Conservation (phyloP, 2,797 vertebrate genomes). For the Borostomias antarcticus region DNA sequence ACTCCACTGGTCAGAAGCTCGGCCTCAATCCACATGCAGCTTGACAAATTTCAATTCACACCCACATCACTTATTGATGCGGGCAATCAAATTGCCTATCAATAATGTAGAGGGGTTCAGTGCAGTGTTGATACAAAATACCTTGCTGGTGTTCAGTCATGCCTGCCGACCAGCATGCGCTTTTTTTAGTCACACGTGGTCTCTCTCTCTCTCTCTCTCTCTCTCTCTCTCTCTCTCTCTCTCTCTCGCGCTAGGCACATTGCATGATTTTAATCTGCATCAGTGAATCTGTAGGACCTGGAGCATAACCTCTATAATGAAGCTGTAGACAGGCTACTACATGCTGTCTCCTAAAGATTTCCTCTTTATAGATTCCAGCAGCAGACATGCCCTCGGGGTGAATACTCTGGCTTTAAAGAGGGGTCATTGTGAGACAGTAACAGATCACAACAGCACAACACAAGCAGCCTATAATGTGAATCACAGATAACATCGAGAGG, state of each 20-base stretch:
- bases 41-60: slow-evolving; percentile 72
- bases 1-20: slow-evolving; percentile 26
- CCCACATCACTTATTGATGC: slow-evolving; percentile 74
- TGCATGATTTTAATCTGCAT: slow-evolving; percentile 52
- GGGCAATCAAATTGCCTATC: slow-evolving; percentile 74
- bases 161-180: slow-evolving; percentile 64
- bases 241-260: slow-evolving; percentile 10
- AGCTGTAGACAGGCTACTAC: slow-evolving; percentile 39
- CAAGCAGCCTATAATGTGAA: neutral
- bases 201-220: neutral
- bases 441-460: too few relatives aligned
- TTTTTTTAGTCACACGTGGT: slow-evolving; percentile 62
- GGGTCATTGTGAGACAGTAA: slow-evolving; percentile 10
- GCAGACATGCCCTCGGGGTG: slow-evolving; percentile 33
- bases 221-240: neutral
- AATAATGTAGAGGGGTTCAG: slow-evolving; percentile 76
- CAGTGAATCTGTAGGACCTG: slow-evolving; percentile 49
- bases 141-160: slow-evolving; percentile 59
- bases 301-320: slow-evolving; percentile 18
- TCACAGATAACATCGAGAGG: neutral
- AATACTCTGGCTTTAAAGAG: slow-evolving; percentile 5
- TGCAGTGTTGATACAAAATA: slow-evolving; percentile 75
- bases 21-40: slow-evolving; percentile 47
- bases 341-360: slow-evolving; percentile 44
- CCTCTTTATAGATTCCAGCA: slow-evolving; percentile 43